phyloP scores from a whole-genome alignment of 2,797 vertebrate genomes.

The Mallotus villosus region DNA sequence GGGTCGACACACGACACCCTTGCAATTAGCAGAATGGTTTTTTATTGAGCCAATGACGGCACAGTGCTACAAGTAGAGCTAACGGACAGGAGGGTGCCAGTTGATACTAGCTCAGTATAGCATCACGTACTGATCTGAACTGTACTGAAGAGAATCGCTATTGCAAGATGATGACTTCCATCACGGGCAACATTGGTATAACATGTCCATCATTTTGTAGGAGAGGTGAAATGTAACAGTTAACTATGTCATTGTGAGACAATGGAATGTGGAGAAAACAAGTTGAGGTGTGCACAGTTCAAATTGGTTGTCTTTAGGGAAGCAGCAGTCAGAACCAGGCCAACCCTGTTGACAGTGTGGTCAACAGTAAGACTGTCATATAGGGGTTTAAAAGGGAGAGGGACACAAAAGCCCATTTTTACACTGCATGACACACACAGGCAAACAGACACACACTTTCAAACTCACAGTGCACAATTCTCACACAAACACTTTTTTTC shows the following conservation, averaged over 20 bases:
- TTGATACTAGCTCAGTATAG: not conserved
- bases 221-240: not conserved
- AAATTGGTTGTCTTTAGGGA: not conserved
- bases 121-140: not conserved
- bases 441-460: not conserved
- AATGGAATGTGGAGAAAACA: not conserved
- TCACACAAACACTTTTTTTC: not conserved
- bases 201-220: not conserved
- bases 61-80: slow-evolving; percentile 1
- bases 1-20: slow-evolving; percentile 49
- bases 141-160: not conserved
- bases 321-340: not conserved
- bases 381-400: not conserved
- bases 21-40: slow-evolving; percentile 45
- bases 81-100: slow-evolving; percentile 15
- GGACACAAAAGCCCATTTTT: not conserved
- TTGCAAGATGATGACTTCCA: not conserved
- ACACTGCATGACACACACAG: not conserved
- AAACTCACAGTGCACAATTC: not conserved
- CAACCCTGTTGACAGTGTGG: not conserved
- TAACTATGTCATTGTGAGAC: not conserved
- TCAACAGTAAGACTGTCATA: not conserved
- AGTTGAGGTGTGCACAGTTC: not conserved
- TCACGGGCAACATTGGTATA: not conserved
- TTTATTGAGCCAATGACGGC: slow-evolving; percentile 27